These are phyloP conservation scores for Chromobotia macracanthus DNA, from an alignment of 2,797 vertebrate species.

Conservation along the genomic window DNA sequence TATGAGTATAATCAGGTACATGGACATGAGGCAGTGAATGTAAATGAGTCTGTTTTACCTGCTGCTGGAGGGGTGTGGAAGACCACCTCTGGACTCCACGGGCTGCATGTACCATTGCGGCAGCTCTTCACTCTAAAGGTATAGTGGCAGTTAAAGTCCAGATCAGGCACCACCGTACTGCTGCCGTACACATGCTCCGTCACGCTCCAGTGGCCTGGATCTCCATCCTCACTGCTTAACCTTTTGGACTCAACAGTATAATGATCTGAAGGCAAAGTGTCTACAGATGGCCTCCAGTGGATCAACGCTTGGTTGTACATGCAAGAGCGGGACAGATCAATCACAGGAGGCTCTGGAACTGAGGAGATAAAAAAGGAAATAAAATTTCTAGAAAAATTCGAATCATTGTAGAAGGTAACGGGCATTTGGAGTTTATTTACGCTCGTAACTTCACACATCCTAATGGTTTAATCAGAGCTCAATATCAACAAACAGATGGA, in stretches of 20 bases:
- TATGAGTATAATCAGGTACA: neutral
- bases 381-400: neutral
- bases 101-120: slow-evolving; percentile 84
- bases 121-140: slow-evolving; percentile 87
- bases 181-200: slow-evolving; percentile 78
- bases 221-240: slow-evolving; percentile 76
- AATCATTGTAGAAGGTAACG: neutral
- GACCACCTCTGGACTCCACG: slow-evolving; percentile 87
- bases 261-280: slow-evolving; percentile 83
- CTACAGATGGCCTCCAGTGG: slow-evolving; percentile 86
- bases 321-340: slow-evolving; percentile 84
- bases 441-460: too few relatives aligned
- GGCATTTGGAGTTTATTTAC: too few relatives aligned
- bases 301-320: slow-evolving; percentile 90
- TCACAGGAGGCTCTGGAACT: slow-evolving; percentile 90
- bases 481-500: too few relatives aligned
- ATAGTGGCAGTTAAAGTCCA: slow-evolving; percentile 83
- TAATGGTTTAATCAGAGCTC: too few relatives aligned
- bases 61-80: slow-evolving; percentile 89
- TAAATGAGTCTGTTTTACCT: slow-evolving; percentile 78
- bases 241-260: slow-evolving; percentile 89
- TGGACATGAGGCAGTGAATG: too few relatives aligned
- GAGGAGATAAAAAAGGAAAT: slow-evolving; percentile 8
- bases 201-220: slow-evolving; percentile 72
- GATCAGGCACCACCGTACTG: slow-evolving; percentile 81